Evolutionary conservation across 2,113 vertebrate species (phyloP), one percentile per base, ranked within the genome.

Genomic region (Corydoras sp.): DNA sequence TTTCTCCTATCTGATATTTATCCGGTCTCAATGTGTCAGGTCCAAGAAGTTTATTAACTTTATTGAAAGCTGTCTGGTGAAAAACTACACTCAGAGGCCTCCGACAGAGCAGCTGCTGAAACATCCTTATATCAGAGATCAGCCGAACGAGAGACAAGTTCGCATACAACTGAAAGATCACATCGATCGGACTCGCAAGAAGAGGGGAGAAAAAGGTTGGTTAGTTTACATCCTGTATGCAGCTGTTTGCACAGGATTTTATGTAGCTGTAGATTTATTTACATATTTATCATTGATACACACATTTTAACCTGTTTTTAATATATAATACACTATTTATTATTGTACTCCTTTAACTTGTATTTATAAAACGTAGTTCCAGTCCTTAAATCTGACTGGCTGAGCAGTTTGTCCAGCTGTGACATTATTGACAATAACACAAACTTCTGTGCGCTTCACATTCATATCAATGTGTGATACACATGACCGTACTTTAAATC

Each of bases 11-110:
- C 48, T 60, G 9, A 58, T 14, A 5, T n/a, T 43, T 1, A 35
- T 31, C 50, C 43, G 71, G 35, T 18, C 32, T 15, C 3, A 32
- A 31, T 49, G 3, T 66, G 18, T 69, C 69, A 99, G 97, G 97
- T 98, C 97, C 0, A 99, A 99, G 89, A 99, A 98, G 83, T 99
- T 98, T 85, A 97, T 98, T 86, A 98, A 94, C 85, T 99, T 99
- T 86, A 98, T 99, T 77, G 97, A 99, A 87, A 90, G 95, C 68
- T 99, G 96, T 81, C 91, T 99, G 86, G 97, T 99, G 84, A 99
- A 99, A 88, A 99, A 98, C 83, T 99, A 99, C 83, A 96, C 91
- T 61, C 96, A 98, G 79, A 88, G 96, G 9, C 95, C 96, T 15
- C 93, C 95, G 79, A 99, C 97, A 1, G 97, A 99, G 24, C 95